Base-by-base conservation (phyloP, 92 coral and sea anemone species). In the Plumapathes pennacea region DNA sequence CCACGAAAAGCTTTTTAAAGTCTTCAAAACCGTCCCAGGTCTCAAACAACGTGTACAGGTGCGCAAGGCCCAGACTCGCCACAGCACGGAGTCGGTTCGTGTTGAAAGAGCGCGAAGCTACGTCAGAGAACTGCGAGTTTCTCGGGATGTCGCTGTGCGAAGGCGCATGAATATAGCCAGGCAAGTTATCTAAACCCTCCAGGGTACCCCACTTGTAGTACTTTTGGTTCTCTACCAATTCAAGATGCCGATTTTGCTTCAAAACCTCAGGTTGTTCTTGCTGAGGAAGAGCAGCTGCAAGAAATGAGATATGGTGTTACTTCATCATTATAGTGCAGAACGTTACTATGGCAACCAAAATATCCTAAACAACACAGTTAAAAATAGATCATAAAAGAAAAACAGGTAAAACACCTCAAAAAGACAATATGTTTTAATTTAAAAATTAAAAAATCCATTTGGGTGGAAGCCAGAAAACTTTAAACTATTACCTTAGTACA, bases 11-110 rank as follows among this genome's bases (percentile, higher is more conserved):
- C 32, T 51, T 63, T 30, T 72, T 74, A 55, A 73, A 88, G 51
- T 77, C 75, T 5, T 78, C 81, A 33, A 88, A 63, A 19, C 51
- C 46, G n/a, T 57, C 80, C 96, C 96, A 88, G 74, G 66, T 83
- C 37, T 50, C 76, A 31, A 54, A 48, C 13, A 78, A 50, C 31
- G 86, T 88, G 43, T 23, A 44, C 29, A 87, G 50, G 51, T 78
- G 64, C 18, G 72, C 28, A 25, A 88, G 53, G n/a, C 87, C 96
- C 57, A 83, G 87, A 26, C 83, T 88, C n/a, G 64, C 32, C 4
- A 11, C 72, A 23, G 83, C 96, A 18, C 41, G 40, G 11, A 83
- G n/a, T 26, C 80, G 67, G 12, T 90, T 86, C 32, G 37, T 32
- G 7, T 68, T 60, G 28, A 88, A 88, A 19, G 90, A 79, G 31